Conservation (phyloP, 2,797 vertebrate species). For the Fistularia tabacaria region DNA sequence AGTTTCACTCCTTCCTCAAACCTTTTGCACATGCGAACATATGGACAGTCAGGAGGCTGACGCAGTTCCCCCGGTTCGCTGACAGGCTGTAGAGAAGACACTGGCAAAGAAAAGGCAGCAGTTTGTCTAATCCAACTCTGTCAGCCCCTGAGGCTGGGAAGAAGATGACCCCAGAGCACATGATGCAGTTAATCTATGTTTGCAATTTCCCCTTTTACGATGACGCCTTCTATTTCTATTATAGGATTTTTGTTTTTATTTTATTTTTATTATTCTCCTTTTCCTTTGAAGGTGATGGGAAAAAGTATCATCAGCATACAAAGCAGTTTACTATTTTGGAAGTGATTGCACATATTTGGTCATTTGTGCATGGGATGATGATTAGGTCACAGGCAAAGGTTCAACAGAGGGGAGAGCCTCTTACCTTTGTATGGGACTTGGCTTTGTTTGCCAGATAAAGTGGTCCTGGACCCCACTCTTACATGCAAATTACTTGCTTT, state of each 20-base stretch:
- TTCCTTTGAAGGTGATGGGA: conserved; percentile 33
- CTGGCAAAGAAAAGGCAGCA: conserved; percentile 46
- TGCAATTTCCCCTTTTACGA: conserved; percentile 76
- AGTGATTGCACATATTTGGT: conserved; percentile 21
- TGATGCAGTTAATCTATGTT: conserved; percentile 71
- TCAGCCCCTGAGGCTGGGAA: conserved; percentile 46
- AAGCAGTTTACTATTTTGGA: conserved; percentile 34
- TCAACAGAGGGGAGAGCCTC: too few species aligned
- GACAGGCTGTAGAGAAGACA: conserved; percentile 56
- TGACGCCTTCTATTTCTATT: conserved; percentile 73
- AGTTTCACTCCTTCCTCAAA: conserved; percentile 69
- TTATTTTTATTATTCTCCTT: conserved; percentile 47
- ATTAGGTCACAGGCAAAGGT: conserved; percentile 26
- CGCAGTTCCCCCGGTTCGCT: conserved; percentile 58
- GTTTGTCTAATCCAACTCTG: conserved; percentile 49
- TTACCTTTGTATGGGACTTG: conserved; percentile 24
- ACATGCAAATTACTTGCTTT: conserved; percentile 18
- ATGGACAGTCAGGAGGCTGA: conserved; percentile 61
- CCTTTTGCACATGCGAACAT: conserved; percentile 67
- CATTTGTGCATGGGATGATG: conserved; percentile 41
- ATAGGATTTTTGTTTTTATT: conserved; percentile 16
- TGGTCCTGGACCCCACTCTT: background rate
- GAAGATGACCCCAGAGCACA: conserved; percentile 59
- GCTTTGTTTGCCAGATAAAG: conserved; percentile 25
- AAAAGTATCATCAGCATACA: conserved; percentile 32